A percentile compares a stretch with the other conserved stretches of the same genome.
These are phyloP conservation scores for Periphyllus acericola DNA, from an alignment of 2,888 invertebrate species.

Conservation along the genomic window DNA sequence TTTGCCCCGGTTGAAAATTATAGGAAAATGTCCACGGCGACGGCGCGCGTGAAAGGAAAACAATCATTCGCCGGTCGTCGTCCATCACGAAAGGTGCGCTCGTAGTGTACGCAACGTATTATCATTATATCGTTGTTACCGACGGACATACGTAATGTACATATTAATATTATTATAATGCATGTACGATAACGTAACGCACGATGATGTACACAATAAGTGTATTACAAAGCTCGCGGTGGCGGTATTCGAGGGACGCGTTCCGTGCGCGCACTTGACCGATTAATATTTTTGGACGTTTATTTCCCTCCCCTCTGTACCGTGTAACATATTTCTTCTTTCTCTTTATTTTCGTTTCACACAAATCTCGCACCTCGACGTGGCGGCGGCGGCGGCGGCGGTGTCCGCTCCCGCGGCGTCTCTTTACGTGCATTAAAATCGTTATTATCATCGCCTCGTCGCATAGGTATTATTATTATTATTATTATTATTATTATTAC, in stretches of 20 bases:
- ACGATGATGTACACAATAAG: background rate
- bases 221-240: background rate
- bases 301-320: background rate
- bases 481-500: background rate
- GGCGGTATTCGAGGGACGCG: background rate
- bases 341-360: conserved; percentile 1
- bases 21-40: too few relatives aligned
- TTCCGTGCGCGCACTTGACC: conserved; percentile 34
- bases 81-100: too few relatives aligned
- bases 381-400: background rate
- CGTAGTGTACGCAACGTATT: too few relatives aligned
- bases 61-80: too few relatives aligned
- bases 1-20: too few relatives aligned
- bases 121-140: too few relatives aligned
- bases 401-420: conserved; percentile 23
- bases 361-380: conserved; percentile 47
- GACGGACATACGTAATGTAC: too few relatives aligned
- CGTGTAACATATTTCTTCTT: background rate
- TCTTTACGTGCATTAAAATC: conserved; percentile 30
- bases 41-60: too few relatives aligned
- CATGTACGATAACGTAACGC: background rate
- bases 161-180: too few relatives aligned
- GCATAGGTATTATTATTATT: background rate
- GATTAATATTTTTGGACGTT: conserved; percentile 52
- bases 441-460: background rate